Conservation (phyloP, 2,797 vertebrate species). For the Phataginus tetradactyla region DNA sequence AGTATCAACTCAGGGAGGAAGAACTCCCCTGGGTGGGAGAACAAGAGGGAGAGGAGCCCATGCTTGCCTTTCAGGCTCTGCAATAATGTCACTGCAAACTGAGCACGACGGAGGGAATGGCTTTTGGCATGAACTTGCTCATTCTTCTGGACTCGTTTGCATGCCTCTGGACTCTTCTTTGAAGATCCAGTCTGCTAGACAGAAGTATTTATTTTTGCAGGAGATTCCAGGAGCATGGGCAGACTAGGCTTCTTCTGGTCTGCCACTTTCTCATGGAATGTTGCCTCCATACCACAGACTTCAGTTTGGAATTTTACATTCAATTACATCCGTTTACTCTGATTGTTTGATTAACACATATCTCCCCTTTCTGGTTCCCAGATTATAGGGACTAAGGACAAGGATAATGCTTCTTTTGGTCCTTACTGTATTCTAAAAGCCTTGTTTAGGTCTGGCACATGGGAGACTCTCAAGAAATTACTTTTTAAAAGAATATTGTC, state of each 20-base stretch:
- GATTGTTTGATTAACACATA: not conserved
- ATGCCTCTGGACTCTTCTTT: slow-evolving; percentile 5
- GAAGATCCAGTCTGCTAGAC: not conserved
- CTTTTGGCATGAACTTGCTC: not conserved
- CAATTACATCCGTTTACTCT: not conserved
- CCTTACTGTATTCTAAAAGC: not conserved
- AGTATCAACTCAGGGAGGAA: too few species aligned
- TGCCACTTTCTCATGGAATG: not conserved
- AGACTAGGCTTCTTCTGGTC: not conserved
- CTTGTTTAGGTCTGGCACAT: not conserved
- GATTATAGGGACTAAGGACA: not conserved
- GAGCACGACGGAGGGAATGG: not conserved
- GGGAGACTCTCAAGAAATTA: not conserved
- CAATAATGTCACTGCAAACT: not conserved
- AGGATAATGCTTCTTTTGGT: not conserved
- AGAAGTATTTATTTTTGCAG: not conserved
- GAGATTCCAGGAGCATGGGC: not conserved
- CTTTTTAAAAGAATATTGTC: not conserved
- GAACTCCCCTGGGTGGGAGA: not conserved
- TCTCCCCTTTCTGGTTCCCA: not conserved
- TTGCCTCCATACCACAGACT: not conserved
- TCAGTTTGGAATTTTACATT: not conserved
- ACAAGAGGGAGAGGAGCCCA: not conserved
- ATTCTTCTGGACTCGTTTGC: not conserved
- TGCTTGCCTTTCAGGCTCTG: not conserved